phyloP scores from a whole-genome alignment of 2,888 invertebrate genomes.

The Agrotis ipsilon region DNA sequence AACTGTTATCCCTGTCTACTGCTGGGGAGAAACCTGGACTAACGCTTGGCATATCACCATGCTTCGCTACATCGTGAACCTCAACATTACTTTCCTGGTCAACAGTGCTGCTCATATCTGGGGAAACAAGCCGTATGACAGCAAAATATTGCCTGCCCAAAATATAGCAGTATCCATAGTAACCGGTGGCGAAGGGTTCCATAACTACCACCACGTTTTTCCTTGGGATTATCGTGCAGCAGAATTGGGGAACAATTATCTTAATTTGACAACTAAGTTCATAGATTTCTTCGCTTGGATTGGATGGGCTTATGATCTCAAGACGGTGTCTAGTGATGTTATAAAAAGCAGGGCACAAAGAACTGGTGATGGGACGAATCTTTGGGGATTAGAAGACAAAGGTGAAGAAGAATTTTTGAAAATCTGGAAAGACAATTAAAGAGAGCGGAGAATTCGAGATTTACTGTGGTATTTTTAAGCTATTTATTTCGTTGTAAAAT shows the following conservation, averaged over 20 bases:
- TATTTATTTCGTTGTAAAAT: too few relatives aligned
- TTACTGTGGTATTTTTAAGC: too few relatives aligned
- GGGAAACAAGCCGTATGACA: constrained; percentile 55
- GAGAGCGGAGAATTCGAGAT: too few relatives aligned
- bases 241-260: constrained; percentile 68
- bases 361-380: constrained; percentile 75
- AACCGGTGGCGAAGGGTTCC: too few relatives aligned
- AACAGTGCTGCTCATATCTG: constrained; percentile 92
- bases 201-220: constrained; percentile 77
- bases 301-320: constrained; percentile 79
- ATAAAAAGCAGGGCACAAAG: constrained; percentile 66
- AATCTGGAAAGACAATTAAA: constrained; percentile 13
- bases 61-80: constrained; percentile 89
- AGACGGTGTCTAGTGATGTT: constrained; percentile 68
- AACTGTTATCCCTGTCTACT: constrained; percentile 90
- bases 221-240: constrained; percentile 80
- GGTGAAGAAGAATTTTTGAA: constrained; percentile 33
- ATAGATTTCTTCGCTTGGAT: constrained; percentile 77
- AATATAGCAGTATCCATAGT: too few relatives aligned
- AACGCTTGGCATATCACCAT: constrained; percentile 83
- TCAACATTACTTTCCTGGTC: constrained; percentile 93
- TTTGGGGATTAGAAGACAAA: constrained; percentile 67
- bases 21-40: constrained; percentile 82
- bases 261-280: constrained; percentile 68
- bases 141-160: too few relatives aligned